These are phyloP conservation scores for Bombyx mandarina DNA, from an alignment of 1,140 invertebrate species.

Conservation along the genomic window DNA sequence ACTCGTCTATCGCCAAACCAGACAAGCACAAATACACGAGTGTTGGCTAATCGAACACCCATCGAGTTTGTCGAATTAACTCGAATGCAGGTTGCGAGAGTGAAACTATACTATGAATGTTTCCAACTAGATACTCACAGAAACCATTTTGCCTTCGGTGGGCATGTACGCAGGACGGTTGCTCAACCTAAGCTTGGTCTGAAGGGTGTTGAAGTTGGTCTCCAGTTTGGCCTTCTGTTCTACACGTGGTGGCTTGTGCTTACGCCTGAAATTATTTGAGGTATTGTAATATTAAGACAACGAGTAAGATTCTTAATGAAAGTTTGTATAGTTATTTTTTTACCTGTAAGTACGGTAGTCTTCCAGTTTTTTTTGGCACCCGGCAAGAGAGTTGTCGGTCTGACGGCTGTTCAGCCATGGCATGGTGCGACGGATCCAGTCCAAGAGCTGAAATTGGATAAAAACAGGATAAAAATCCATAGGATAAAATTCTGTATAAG, in stretches of 20 bases:
- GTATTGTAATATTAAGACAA: neutral
- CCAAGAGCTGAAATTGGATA: slow-evolving; percentile 80
- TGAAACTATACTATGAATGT: too few relatives aligned
- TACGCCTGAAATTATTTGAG: slow-evolving; percentile 72
- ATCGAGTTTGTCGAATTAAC: too few relatives aligned
- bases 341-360: slow-evolving; percentile 97
- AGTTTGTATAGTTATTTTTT: slow-evolving; percentile 3
- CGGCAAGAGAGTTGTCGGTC: slow-evolving; percentile 97
- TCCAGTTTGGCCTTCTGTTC: slow-evolving; percentile 98
- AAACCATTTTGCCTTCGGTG: slow-evolving; percentile 96
- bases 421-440: slow-evolving; percentile 98
- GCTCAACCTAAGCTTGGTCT: slow-evolving; percentile 96
- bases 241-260: slow-evolving; percentile 98
- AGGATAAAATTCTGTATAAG: too few relatives aligned
- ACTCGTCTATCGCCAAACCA: too few relatives aligned
- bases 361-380: slow-evolving; percentile 97
- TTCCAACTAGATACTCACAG: slow-evolving; percentile 73
- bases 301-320: neutral
- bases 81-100: too few relatives aligned
- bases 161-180: slow-evolving; percentile 99
- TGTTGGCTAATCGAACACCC: too few relatives aligned
- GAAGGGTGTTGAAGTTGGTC: slow-evolving; percentile 98
- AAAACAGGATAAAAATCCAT: too few relatives aligned
- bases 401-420: slow-evolving; percentile 98
- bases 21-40: too few relatives aligned